These are phyloP conservation scores for Cantharis flavilabris DNA, from an alignment of 2,888 invertebrate genomes.

Conservation along the genomic window DNA sequence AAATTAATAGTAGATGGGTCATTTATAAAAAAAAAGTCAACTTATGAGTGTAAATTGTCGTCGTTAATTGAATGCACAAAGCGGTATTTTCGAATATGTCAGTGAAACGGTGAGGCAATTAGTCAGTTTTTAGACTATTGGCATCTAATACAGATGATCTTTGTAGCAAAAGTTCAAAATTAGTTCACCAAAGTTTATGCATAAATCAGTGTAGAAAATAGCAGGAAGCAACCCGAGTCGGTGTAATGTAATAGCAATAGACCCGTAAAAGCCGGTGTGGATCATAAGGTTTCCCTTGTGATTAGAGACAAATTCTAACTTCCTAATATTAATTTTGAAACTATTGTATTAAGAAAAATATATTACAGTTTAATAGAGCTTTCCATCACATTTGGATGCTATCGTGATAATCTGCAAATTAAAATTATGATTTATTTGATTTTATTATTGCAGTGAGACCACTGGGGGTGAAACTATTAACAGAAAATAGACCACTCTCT, in stretches of 20 bases:
- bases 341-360: constrained; percentile 34
- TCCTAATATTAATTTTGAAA: constrained; percentile 48
- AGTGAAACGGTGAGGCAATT: neutral
- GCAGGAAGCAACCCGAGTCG: constrained; percentile 41
- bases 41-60: neutral
- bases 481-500: constrained; percentile 72
- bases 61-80: neutral
- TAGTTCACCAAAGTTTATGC: constrained; percentile 28
- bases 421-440: neutral
- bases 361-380: neutral
- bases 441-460: constrained; percentile 67
- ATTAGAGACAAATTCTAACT: constrained; percentile 45
- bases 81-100: neutral
- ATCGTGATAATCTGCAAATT: neutral
- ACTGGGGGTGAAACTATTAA: constrained; percentile 69
- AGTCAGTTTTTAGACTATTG: constrained; percentile 16
- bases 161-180: constrained; percentile 19
- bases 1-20: neutral
- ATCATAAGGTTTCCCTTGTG: constrained; percentile 49
- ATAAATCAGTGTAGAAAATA: constrained; percentile 34
- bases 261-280: constrained; percentile 39
- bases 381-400: neutral
- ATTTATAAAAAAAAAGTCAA: neutral
- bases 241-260: constrained; percentile 42
- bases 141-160: constrained; percentile 17